phyloP scores from a whole-genome alignment of 2,797 vertebrate genomes.

The Tinamus major region DNA sequence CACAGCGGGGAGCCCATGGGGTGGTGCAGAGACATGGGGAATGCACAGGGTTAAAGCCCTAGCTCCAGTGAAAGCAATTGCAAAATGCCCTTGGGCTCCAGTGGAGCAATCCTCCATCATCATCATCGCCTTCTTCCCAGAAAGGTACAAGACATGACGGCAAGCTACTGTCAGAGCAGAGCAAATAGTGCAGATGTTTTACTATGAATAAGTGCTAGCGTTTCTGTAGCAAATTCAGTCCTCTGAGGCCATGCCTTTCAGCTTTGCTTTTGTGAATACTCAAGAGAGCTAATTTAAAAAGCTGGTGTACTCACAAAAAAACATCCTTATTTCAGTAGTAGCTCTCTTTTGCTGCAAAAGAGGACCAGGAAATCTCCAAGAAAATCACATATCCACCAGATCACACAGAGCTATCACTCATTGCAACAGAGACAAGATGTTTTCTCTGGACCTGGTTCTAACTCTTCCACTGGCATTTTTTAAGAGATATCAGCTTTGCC shows the following conservation, averaged over 20 bases:
- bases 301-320: neutral
- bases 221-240: neutral
- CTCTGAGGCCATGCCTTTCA: neutral
- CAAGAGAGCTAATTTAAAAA: conserved; percentile 21
- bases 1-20: fast-evolving
- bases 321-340: neutral
- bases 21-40: neutral
- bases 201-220: neutral
- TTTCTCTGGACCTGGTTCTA: conserved; percentile 6
- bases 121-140: conserved; percentile 24
- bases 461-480: neutral
- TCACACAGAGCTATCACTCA: neutral
- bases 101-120: conserved; percentile 9
- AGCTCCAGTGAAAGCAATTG: neutral
- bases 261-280: neutral
- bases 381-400: neutral
- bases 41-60: neutral
- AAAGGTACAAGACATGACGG: neutral
- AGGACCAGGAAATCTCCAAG: neutral
- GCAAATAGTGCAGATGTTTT: neutral
- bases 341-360: neutral
- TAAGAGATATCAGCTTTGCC: neutral
- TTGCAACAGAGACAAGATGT: neutral
- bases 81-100: neutral
- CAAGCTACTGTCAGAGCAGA: neutral